Evolutionary conservation across 1,140 invertebrate species (phyloP), one percentile per base, ranked within the genome.

Genomic region (Drosophila sucinea): DNA sequence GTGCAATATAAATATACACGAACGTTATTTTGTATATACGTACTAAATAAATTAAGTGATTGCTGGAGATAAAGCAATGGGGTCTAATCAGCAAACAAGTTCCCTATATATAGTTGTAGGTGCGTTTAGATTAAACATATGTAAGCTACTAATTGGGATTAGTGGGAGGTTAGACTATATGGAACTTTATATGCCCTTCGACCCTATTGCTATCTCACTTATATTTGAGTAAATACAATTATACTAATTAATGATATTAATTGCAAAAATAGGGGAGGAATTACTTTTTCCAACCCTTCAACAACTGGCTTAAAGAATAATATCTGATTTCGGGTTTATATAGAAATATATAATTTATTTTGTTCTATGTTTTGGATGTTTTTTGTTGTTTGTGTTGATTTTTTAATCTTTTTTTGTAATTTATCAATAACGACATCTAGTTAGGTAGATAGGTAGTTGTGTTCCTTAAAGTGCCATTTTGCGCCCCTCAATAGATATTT

Each of bases 401-500:
- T 63, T n/a, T 25, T 35, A 32, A 17, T 63, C 0, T 33, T 10
- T 55, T 29, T 40, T 55, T 17, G 17, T 17, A 17, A 17, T 54
- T 32, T 38, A n/a, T 54, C 4, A 51, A 11, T 70, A 67, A 64
- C 33, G 67, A 64, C 38, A 38, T 30, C 29, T 44, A 51, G 10
- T 70, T 79, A 33, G 41, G 56, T 66, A 72, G 41, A 44, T 77
- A 65, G 57, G 65, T 79, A 76, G 35, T 27, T 60, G 65, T 38
- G 41, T 63, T 44, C 54, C 72, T 93, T 95, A 98, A 64, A 98
- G 94, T 62, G 97, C 94, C 97, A 99, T 98, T 93, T 98, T 98
- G 78, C 97, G 93, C 17, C 98, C 98, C 93, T 99, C 98, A 77
- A 99, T 98, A 70, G 98, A 98, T 86, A 99, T 99, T 83, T 95